Evolutionary conservation across 2,113 vertebrate genomes (phyloP), one percentile per base, ranked within the genome.

Genomic region (Upupa epops): DNA sequence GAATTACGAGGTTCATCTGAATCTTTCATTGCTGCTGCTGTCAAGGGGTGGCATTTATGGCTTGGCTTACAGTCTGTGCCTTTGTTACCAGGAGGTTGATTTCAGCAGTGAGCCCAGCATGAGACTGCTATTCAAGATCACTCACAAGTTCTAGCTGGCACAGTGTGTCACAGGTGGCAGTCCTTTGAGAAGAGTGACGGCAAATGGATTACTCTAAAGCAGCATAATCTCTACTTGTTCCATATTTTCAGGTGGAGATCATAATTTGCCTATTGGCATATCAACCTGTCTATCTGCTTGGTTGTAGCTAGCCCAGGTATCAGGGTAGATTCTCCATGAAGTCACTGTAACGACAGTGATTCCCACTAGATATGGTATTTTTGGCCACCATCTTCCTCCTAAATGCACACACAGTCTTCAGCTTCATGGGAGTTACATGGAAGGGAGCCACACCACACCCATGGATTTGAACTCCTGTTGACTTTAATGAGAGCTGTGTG

Each of bases 391-490:
- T 65, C 31, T 54, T 63, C 37, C 42, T 51, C 49, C 34, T 24
- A 17, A 63, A 70, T 59, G 48, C 48, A 29, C 4, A 13, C 5
- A 48, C 49, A 85, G 25, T 37, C 52, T 85, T 16, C 74, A 87
- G 68, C 29, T 48, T 61, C 42, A 7, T 24, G 26, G 66, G 81
- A 87, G 28, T 34, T 65, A 6, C 0, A 2, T 89, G 86, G 84
- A 82, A 83, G 32, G 56, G 13, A 93, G 78, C 86, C 86, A 90
- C 13, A 7, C 78, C 91, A 90, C 78, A 85, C 92, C 86, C 84
- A 2, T 45, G 61, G 71, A 85, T 63, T 36, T 93, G 92, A 92
- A 94, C 93, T 93, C 63, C 66, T 82, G 17, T 18, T 90, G 90
- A 71, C 76, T 96, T 70, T n/a, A 48, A 59, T 69, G 63, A 92